These are phyloP conservation scores for Drosophila bipectinata DNA, from an alignment of 1,140 invertebrate genomes.

Conservation along the genomic window DNA sequence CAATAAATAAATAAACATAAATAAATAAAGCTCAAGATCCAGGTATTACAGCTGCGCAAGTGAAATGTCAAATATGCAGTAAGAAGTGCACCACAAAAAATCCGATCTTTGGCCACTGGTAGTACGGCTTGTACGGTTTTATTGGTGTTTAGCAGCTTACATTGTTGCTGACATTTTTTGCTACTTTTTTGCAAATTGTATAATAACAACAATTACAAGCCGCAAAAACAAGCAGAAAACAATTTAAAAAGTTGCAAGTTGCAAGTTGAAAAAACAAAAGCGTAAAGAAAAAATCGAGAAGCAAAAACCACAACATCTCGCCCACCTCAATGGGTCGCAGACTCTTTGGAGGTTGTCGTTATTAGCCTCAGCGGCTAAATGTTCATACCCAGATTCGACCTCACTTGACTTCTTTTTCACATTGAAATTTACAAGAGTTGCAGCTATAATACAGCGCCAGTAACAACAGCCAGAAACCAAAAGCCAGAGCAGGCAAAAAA, in stretches of 20 bases:
- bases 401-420: conserved; percentile 80
- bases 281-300: conserved; percentile 23
- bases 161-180: conserved; percentile 52
- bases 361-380: conserved; percentile 69
- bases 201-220: conserved; percentile 75
- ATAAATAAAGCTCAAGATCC: conserved; percentile 11
- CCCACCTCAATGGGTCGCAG: conserved; percentile 33
- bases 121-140: conserved; percentile 42
- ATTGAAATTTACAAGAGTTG: conserved; percentile 61
- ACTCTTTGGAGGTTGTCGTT: conserved; percentile 67
- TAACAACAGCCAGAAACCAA: conserved; percentile 8
- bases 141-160: conserved; percentile 56
- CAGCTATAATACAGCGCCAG: conserved; percentile 23
- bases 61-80: conserved; percentile 79
- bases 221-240: conserved; percentile 72
- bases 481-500: conserved; percentile 14
- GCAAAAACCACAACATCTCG: conserved; percentile 45
- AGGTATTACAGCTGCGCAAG: conserved; percentile 38
- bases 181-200: conserved; percentile 62
- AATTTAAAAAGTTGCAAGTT: conserved; percentile 62
- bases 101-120: conserved; percentile 9
- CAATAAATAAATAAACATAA: conserved; percentile 15
- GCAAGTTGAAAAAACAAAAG: conserved; percentile 46
- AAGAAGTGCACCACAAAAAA: conserved; percentile 43
- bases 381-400: conserved; percentile 69